Base-by-base conservation (phyloP, 2,888 invertebrate genomes). In the Brachycybe producta region DNA sequence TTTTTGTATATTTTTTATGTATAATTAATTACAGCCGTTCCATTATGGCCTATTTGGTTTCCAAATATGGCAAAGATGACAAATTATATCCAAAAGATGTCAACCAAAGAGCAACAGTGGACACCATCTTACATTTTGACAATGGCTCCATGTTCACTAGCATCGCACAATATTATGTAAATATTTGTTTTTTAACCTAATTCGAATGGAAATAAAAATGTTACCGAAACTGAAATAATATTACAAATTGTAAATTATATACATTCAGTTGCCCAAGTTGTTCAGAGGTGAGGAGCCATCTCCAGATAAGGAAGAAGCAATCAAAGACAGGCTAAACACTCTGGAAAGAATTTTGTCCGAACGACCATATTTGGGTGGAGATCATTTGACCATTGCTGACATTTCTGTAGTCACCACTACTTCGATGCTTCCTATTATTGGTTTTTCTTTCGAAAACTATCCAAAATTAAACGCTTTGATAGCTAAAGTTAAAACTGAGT, bases 301-400 rank as follows among this genome's bases (percentile, higher is more conserved):
- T 3, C 24, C 42, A 2, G 15, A 23, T n/a, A 2, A 13, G 13
- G 27, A 42, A 15, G 13, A 19, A 2, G 42, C 27, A 27, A 19
- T 39, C 13, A 21, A 23, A 3, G 45, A 45, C 5, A 2, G 19
- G 1, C n/a, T 47, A 2, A 26, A 15, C 7, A 24, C 38, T 15
- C 24, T 47, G 27, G 27, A 47, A 11, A 23, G 13, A 8, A 21
- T 36, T 15, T 26, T 47, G 36, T 15, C 13, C 3, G 15, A n/a
- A 1, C 30, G 38, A 11, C 17, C 38, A 1, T 36, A 47, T 21
- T 24, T 27, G 5, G 47, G 36, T 2, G 47, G 47, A 24, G 34
- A 47, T 5, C 35, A 13, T 17, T 15, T 47, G 35, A 47, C 47
- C 17, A 24, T 47, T 8, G 47, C 47, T 2, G 47, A 47, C 13